phyloP scores from a whole-genome alignment of 92 coral and sea anemone species.

The Paramuricea clavata region DNA sequence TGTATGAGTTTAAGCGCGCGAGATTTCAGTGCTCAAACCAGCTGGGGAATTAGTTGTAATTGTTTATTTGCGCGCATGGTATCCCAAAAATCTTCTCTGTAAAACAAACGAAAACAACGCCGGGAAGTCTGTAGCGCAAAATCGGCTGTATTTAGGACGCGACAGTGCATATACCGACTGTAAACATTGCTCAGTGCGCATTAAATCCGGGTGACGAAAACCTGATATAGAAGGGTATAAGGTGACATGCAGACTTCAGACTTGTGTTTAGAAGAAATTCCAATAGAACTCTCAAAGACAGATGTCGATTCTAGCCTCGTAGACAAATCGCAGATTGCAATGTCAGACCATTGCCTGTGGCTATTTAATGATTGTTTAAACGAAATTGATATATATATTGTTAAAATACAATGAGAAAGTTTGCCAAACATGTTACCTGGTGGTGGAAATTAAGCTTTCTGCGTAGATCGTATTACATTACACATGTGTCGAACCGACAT shows the following conservation, averaged over 20 bases:
- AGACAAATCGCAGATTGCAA: not conserved
- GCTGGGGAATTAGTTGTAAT: not conserved
- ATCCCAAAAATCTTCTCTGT: not conserved
- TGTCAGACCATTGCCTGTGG: slow-evolving; percentile 4
- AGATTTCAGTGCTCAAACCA: not conserved
- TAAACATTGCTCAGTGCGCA: slow-evolving; percentile 16
- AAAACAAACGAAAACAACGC: slow-evolving; percentile 52
- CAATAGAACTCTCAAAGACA: not conserved
- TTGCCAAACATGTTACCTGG: not conserved
- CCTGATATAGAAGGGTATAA: not conserved
- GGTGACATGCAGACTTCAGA: not conserved
- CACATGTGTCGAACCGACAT: not conserved
- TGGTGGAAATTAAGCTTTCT: slow-evolving; percentile 9
- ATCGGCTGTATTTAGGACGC: slow-evolving; percentile 4
- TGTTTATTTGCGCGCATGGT: slow-evolving; percentile 29
- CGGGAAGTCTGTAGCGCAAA: slow-evolving; percentile 22
- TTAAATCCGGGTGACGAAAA: slow-evolving; percentile 44
- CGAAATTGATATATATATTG: slow-evolving; percentile 2
- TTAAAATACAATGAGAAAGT: not conserved
- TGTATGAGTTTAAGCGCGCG: slow-evolving; percentile 33
- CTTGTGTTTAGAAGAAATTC: not conserved
- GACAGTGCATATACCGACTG: not conserved
- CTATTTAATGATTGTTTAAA: slow-evolving; percentile 25
- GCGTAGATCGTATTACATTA: not conserved
- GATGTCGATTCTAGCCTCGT: not conserved